Evolutionary conservation across 2,113 vertebrate species (phyloP).

Genomic region (Podarcis muralis): DNA sequence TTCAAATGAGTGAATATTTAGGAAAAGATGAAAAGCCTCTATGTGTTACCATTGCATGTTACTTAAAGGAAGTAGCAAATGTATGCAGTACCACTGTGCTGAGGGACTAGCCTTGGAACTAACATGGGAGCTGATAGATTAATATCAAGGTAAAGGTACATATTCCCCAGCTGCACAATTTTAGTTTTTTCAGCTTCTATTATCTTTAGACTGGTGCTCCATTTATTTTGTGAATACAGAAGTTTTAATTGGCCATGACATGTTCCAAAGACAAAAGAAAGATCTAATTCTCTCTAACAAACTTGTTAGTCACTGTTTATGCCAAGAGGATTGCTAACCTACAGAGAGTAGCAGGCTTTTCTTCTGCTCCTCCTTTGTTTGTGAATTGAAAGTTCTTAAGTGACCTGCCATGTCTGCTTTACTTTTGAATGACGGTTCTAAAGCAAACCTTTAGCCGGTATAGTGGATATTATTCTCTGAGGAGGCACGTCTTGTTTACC

Average conservation of each 20-base stretch:
- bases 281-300: conserved; percentile 96
- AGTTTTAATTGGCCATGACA: conserved; percentile 92
- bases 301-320: conserved; percentile 89
- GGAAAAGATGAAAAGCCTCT: conserved; percentile 86
- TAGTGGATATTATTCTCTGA: conserved; percentile 52
- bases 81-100: conserved; percentile 83
- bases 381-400: conserved; percentile 78
- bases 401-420: conserved; percentile 68
- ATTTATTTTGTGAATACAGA: conserved; percentile 86
- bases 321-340: conserved; percentile 79
- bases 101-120: conserved; percentile 76
- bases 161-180: conserved; percentile 86
- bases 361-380: conserved; percentile 75
- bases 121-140: conserved; percentile 87
- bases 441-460: conserved; percentile 51
- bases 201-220: conserved; percentile 82
- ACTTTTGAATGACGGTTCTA: conserved; percentile 67
- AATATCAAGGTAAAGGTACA: conserved; percentile 91
- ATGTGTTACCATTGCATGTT: conserved; percentile 76
- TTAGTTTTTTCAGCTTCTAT: conserved; percentile 86
- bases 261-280: conserved; percentile 94
- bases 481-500: conserved; percentile 44
- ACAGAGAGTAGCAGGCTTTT: conserved; percentile 78
- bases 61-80: conserved; percentile 83
- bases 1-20: conserved; percentile 79